Percentiles rank a stretch among this genome's conserved stretches.
Conservation (phyloP, 2,113 vertebrate species). For the Halcyon senegalensis region DNA sequence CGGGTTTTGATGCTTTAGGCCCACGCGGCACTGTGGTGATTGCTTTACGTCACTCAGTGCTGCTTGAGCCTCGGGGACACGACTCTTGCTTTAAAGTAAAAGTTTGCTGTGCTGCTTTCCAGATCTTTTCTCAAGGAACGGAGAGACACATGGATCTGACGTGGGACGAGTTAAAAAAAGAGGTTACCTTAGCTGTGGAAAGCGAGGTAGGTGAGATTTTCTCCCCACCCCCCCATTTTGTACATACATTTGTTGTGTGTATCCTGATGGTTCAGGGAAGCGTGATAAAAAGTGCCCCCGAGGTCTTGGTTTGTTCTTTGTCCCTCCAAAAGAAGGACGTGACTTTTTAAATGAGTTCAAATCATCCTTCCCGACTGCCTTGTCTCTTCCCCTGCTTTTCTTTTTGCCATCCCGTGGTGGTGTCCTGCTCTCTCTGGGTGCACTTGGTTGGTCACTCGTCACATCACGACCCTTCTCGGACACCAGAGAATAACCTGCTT, state of each 20-base stretch:
- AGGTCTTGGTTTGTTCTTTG: not conserved
- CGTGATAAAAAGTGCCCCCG: not conserved
- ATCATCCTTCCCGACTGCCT: not conserved
- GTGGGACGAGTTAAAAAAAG: conserved; percentile 90
- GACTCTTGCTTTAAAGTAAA: not conserved
- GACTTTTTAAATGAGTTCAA: not conserved
- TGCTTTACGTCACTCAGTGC: not conserved
- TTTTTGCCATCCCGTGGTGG: not conserved
- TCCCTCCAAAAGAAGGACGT: not conserved
- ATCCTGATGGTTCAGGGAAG: fast-evolving
- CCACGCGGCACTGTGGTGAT: not conserved
- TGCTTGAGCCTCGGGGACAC: not conserved
- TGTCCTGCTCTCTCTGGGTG: fast-evolving
- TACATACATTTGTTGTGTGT: fast-evolving
- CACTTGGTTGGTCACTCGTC: fast-evolving
- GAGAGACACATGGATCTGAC: conserved; percentile 82
- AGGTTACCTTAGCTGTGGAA: conserved; percentile 91
- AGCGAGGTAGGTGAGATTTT: conserved; percentile 87
- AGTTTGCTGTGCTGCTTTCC: not conserved
- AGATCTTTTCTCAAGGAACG: conserved; percentile 89
- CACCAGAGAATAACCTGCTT: not conserved
- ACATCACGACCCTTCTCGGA: fast-evolving
- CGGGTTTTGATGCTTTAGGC: not conserved
- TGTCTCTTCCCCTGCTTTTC: not conserved
- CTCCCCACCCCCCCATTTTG: not conserved